These are phyloP conservation scores for Epistrophe grossulariae DNA, from an alignment of 2,888 invertebrate genomes.

Conservation along the genomic window DNA sequence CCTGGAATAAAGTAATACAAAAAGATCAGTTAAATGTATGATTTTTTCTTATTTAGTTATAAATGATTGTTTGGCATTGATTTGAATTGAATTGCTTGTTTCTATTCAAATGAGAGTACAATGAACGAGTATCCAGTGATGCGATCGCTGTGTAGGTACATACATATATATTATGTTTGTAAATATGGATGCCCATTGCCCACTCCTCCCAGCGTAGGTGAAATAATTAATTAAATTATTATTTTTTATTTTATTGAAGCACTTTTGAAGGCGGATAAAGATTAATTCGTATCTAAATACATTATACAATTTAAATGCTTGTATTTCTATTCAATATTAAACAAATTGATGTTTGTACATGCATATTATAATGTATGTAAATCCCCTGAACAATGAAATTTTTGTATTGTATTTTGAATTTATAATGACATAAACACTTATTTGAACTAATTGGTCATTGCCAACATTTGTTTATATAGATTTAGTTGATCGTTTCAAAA, in stretches of 20 bases:
- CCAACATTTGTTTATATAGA: too few relatives aligned
- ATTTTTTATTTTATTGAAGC: too few relatives aligned
- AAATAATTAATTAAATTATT: too few relatives aligned
- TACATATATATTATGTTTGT: too few relatives aligned
- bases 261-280: too few relatives aligned
- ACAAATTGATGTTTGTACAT: background rate
- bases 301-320: background rate
- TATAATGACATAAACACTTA: background rate
- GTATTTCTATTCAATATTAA: background rate
- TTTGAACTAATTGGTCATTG: background rate
- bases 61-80: background rate
- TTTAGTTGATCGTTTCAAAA: too few relatives aligned
- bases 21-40: background rate
- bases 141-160: too few relatives aligned
- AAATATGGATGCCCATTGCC: too few relatives aligned
- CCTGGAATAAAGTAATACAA: constrained; percentile 77
- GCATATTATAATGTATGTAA: background rate
- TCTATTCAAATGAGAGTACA: background rate
- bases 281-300: background rate
- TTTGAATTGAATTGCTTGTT: background rate
- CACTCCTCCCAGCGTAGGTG: too few relatives aligned
- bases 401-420: background rate
- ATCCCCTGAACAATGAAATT: background rate
- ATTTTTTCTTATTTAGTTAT: too few relatives aligned
- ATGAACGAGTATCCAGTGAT: too few relatives aligned